These are phyloP conservation scores for Poecilia picta DNA, from an alignment of 2,797 vertebrate genomes.

Conservation along the genomic window DNA sequence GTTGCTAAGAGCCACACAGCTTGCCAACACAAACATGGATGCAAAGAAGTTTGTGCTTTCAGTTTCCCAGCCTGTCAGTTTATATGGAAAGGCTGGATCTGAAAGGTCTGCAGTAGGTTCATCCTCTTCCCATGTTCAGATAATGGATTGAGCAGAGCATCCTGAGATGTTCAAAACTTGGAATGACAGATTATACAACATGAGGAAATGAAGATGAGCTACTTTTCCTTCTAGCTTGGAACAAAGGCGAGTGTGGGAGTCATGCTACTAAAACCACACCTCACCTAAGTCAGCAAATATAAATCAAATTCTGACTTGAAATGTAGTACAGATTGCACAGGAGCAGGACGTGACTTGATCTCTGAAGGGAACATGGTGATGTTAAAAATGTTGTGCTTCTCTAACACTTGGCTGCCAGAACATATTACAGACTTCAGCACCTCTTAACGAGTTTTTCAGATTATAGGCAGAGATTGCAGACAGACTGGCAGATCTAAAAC, in stretches of 20 bases:
- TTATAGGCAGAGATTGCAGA: not conserved
- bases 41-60: no score
- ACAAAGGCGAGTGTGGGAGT: not conserved
- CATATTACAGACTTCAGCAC: not conserved
- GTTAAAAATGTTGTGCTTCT: not conserved
- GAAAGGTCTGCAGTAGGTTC: not conserved
- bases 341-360: not conserved
- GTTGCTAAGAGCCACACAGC: no score
- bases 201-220: not conserved
- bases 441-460: not conserved
- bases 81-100: not conserved
- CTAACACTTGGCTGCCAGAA: not conserved
- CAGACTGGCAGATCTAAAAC: not conserved
- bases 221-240: not conserved
- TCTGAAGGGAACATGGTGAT: not conserved
- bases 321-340: not conserved
- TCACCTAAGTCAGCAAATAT: not conserved
- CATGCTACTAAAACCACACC: not conserved
- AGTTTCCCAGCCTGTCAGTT: not conserved
- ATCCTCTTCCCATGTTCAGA: not conserved
- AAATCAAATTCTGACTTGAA: not conserved
- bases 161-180: not conserved
- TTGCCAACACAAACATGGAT: no score
- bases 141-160: not conserved
- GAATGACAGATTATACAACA: not conserved